A percentile compares a stretch with the other conserved stretches of the same genome.
These are phyloP conservation scores for Lasiommata megera DNA, from an alignment of 2,888 invertebrate genomes.

Conservation along the genomic window DNA sequence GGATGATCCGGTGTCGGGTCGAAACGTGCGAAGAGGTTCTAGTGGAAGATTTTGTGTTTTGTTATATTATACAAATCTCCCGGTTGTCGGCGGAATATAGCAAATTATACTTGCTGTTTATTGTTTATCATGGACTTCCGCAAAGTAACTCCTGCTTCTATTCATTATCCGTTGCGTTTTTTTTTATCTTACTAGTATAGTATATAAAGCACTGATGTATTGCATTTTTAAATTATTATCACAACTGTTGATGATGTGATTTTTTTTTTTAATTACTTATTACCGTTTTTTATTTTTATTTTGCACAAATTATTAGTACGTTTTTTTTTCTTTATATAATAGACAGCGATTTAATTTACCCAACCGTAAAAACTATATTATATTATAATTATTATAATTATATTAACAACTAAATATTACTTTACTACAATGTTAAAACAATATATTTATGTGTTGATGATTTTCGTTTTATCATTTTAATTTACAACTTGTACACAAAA, in stretches of 20 bases:
- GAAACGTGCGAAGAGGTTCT: too few species aligned
- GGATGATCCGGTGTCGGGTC: too few species aligned
- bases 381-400: constrained; percentile 1
- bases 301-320: background rate
- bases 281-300: background rate
- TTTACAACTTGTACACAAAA: constrained; percentile 7
- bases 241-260: background rate
- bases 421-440: constrained; percentile 8
- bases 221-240: background rate
- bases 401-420: constrained; percentile 12
- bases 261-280: background rate
- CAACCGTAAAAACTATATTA: constrained; percentile 9
- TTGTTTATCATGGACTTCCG: too few species aligned
- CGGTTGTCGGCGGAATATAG: too few species aligned
- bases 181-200: too few species aligned
- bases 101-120: too few species aligned
- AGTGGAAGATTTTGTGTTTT: too few species aligned
- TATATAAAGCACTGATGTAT: background rate
- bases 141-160: too few species aligned
- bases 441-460: background rate
- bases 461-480: background rate
- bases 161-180: too few species aligned
- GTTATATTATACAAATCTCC: too few species aligned
- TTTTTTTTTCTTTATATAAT: background rate
- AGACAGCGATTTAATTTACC: constrained; percentile 5